Base-by-base conservation (phyloP, 1,140 invertebrate genomes). In the Diachasma alloeum region DNA sequence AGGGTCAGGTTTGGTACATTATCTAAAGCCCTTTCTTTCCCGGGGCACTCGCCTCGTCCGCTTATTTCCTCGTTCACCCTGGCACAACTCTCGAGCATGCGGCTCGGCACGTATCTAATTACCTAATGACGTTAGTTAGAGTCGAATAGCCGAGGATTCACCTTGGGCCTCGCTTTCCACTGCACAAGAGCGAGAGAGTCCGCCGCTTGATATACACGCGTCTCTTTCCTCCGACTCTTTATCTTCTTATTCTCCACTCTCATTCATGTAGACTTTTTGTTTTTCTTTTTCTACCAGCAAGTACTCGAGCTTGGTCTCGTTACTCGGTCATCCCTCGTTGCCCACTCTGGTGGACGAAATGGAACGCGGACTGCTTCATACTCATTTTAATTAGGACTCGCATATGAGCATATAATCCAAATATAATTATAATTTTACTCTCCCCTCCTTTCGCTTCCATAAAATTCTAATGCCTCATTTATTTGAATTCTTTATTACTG, bases 101-200 rank as follows among this genome's bases (percentile, higher is more conserved):
- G 39, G 76, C 74, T 73, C 63, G 81, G 74, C 77, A 83, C 72
- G 81, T 84, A 81, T 81, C 81, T 84, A 84, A 84, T 83, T 83
- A 82, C 77, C 78, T 83, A 83, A 83, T 83, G 78, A 83, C 81
- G 83, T 83, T 83, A 84, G 79, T 84, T 82, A 80, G 81, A 81
- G 71, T 82, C 74, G 67, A 67, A 81, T 82, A 79, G 78, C 81
- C 68, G 74, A 82, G 81, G 72, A 82, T 83, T 84, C 71, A 75
- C 74, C 77, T 80, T 80, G 53, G 78, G 75, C 53, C 74, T 73
- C 22, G 70, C 56, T 31, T 37, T 19, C 39, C n/a, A 42, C 26
- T 66, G n/a, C 13, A 39, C 3, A 22, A 31, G 66, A 68, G 31
- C 4, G 17, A 39, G 31, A 36, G 15, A 26, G 26, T 8, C 13